phyloP scores from a whole-genome alignment of 2,888 invertebrate genomes.

The Aphrophora alni region DNA sequence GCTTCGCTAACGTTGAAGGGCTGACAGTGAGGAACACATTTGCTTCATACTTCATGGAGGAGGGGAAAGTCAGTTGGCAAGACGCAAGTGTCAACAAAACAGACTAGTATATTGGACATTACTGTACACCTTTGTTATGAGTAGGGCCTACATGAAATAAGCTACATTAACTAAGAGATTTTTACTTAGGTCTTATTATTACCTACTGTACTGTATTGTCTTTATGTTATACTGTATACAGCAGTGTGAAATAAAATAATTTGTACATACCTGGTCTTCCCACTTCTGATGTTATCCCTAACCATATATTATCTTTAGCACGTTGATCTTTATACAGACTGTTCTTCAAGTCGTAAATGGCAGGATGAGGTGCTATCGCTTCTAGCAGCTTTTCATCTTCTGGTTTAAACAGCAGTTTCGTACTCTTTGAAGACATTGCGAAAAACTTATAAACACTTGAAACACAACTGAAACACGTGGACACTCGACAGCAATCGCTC shows the following conservation, averaged over 20 bases:
- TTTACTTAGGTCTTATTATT: no score
- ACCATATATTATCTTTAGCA: conserved; percentile 12
- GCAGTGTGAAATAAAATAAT: no score
- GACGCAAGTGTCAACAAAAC: neutral
- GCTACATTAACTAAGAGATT: no score
- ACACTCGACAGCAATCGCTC: no score
- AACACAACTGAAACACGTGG: no score
- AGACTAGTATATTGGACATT: neutral
- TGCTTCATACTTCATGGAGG: conserved; percentile 22
- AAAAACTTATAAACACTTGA: no score
- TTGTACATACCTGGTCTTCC: neutral
- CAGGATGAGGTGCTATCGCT: conserved; percentile 20
- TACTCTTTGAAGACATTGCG: no score
- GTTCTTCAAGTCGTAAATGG: conserved; percentile 15
- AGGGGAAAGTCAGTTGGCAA: conserved; percentile 24
- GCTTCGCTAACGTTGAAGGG: neutral
- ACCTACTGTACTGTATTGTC: no score
- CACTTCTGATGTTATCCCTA: neutral
- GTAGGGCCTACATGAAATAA: no score
- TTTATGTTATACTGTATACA: no score
- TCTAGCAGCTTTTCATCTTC: conserved; percentile 21
- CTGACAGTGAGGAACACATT: conserved; percentile 18
- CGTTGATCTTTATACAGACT: conserved; percentile 12
- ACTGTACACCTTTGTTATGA: no score
- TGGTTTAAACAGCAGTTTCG: neutral